Evolutionary conservation across 2,797 vertebrate genomes (phyloP).

Genomic region (Jordanella pulchra): DNA sequence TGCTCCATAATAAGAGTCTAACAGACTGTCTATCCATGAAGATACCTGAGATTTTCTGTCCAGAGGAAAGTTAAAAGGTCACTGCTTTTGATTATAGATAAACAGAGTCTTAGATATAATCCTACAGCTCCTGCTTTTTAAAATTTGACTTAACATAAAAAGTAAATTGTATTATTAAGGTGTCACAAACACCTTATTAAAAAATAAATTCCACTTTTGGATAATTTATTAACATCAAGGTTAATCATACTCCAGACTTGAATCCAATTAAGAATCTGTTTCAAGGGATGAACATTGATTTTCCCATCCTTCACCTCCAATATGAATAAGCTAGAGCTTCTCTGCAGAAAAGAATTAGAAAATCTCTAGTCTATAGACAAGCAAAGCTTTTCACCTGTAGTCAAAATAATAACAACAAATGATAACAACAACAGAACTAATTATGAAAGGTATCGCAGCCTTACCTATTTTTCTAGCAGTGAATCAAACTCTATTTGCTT

Average conservation of each 20-base stretch:
- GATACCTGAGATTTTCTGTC: conserved; percentile 1
- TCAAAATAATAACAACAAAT: neutral
- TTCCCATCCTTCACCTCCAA: neutral
- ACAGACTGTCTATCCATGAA: neutral
- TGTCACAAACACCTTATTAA: neutral
- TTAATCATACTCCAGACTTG: neutral
- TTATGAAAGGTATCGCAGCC: neutral
- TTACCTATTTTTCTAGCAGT: neutral
- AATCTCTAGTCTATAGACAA: neutral
- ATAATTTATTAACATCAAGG: neutral
- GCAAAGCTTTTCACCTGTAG: neutral
- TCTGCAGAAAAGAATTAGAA: neutral
- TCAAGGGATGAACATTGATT: neutral
- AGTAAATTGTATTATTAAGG: neutral
- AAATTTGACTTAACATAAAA: neutral
- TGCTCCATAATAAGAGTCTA: neutral
- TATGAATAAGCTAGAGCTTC: neutral
- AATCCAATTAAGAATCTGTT: neutral
- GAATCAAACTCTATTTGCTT: neutral
- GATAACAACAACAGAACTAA: neutral
- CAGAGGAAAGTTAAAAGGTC: neutral
- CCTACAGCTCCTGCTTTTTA: neutral
- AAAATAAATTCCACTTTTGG: neutral
- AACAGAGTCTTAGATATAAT: neutral
- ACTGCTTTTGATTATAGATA: neutral